Percentiles rank a stretch among this genome's conserved stretches.
Conservation (phyloP, 2,113 vertebrate species). For the Barbus barbus region DNA sequence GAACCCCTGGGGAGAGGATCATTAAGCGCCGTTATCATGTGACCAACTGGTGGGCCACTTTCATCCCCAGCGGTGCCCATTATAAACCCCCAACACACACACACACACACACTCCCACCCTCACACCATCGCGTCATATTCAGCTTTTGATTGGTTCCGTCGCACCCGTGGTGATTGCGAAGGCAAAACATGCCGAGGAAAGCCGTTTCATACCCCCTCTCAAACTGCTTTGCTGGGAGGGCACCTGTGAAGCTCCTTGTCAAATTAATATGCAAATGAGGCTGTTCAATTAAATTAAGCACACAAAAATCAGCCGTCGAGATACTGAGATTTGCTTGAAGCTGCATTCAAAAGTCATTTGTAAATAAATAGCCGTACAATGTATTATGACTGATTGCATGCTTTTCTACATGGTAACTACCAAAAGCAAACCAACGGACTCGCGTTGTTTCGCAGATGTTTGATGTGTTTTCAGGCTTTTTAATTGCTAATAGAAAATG, state of each 20-base stretch:
- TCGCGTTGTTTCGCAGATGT: background rate
- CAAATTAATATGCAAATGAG: constrained; percentile 37
- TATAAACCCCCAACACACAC: constrained; percentile 42
- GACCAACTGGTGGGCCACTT: constrained; percentile 58
- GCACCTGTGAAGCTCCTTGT: constrained; percentile 40
- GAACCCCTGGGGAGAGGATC: constrained; percentile 40
- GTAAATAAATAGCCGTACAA: constrained; percentile 17
- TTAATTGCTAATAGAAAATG: constrained; percentile 1
- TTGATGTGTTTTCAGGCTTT: constrained; percentile 11
- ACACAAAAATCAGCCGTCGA: constrained; percentile 3
- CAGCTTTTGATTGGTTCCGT: constrained; percentile 47
- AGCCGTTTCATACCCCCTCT: constrained; percentile 38
- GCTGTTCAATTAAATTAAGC: constrained; percentile 41
- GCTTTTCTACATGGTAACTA: too few relatives aligned
- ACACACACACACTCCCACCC: constrained; percentile 39
- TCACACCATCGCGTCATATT: constrained; percentile 43
- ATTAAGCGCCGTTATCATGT: constrained; percentile 55
- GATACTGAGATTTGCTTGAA: constrained; percentile 15
- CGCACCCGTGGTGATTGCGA: constrained; percentile 30
- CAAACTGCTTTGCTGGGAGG: constrained; percentile 45
- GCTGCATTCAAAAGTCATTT: constrained; percentile 6
- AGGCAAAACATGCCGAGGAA: constrained; percentile 35
- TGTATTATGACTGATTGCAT: background rate
- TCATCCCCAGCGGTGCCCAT: constrained; percentile 46
- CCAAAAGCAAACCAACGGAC: too few relatives aligned